Base-by-base conservation (phyloP, 2,797 vertebrate species). In the Syngnathus rostellatus region DNA sequence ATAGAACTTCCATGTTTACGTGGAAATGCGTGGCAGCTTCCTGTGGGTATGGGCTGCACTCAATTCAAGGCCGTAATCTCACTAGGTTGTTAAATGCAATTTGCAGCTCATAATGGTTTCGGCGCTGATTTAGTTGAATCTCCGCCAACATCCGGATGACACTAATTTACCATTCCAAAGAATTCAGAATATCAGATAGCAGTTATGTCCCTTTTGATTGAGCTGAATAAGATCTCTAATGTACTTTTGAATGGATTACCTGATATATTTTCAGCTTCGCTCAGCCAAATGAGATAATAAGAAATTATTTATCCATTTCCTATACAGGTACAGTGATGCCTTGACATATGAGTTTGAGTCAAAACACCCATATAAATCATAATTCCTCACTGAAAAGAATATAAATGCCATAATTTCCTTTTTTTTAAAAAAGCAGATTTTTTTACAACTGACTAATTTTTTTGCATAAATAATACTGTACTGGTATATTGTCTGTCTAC, bases 121-220 rank as follows among this genome's bases (percentile, higher is more conserved):
- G 73, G 73, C 21, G 78, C 77, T 85, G 75, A 86, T 86, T 81
- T 63, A 85, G 81, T 74, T 72, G 71, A 70, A 80, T 82, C 76
- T 73, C 73, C 67, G 40, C 43, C 46, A 69, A 59, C 77, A 79
- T 73, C 68, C 51, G 55, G 70, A 70, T 78, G 78, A 76, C 46
- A 48, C 85, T 72, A 71, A 74, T 82, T 86, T 75, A 72, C 65
- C 61, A 51, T 37, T 23, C 6, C 10, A 2, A 62, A 23, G 10
- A 41, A 21, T 25, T 62, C 39, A 40, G n/a, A 59, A 59, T 59
- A n/a, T 19, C 38, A 41, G 21, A 3, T 62, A 2, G 39, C n/a
- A 43, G 40, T 45, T 43, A 23, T 45, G 11, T 23, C 12, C 11
- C 12, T 43, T 14, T 62, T 45, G n/a, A 62, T 45, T 62, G 23